Percentiles rank a stretch among this genome's conserved stretches.
Evolutionary conservation across 2,888 invertebrate species (phyloP).

Genomic region (Caenorhabditis sp.): DNA sequence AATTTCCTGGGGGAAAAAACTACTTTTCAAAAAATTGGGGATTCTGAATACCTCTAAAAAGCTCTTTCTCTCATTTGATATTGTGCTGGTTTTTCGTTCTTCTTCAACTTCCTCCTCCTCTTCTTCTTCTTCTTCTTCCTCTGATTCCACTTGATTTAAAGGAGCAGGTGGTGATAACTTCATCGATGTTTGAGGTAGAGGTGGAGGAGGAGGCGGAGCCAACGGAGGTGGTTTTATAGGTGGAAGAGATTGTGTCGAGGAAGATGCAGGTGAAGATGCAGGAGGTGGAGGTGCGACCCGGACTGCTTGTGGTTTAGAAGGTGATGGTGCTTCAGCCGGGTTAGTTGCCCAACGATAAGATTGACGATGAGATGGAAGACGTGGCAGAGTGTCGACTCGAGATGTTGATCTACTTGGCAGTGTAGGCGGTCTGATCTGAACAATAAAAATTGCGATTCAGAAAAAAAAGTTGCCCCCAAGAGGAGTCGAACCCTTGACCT

Average conservation of each 20-base stretch:
- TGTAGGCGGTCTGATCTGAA: background rate
- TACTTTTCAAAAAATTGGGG: too few species aligned
- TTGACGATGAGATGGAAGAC: background rate
- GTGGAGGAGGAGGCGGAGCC: background rate
- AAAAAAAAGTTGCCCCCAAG: too few species aligned
- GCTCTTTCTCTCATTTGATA: background rate
- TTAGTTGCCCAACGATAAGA: background rate
- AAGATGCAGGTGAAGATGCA: background rate
- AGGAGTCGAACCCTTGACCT: too few species aligned
- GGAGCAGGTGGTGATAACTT: background rate
- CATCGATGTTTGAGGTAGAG: background rate
- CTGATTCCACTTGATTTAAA: background rate
- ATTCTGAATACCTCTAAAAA: background rate
- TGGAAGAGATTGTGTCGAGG: background rate
- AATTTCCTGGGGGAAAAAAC: background rate
- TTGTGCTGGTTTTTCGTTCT: background rate
- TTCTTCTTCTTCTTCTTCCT: background rate
- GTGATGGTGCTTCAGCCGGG: background rate
- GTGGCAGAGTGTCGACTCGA: background rate
- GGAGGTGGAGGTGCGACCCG: background rate
- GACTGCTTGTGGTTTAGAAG: background rate
- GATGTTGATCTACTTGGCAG: conserved; percentile 1
- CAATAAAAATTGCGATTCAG: too few species aligned
- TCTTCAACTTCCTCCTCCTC: background rate
- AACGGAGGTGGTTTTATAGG: background rate